These are phyloP conservation scores for Acipenser ruthenus DNA, from an alignment of 2,797 vertebrate genomes.

Conservation along the genomic window DNA sequence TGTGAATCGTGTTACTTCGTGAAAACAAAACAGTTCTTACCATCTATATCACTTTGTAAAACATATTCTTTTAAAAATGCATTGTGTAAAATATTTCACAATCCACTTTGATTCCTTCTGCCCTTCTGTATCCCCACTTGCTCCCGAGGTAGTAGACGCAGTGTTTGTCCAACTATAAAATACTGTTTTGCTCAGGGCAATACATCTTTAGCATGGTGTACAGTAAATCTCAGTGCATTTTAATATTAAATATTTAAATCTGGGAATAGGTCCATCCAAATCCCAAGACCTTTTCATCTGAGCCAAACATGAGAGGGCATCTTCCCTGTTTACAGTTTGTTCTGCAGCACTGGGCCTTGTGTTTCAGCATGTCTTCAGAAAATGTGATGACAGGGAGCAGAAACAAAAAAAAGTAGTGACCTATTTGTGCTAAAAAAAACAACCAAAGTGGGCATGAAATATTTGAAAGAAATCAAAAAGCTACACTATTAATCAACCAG, in stretches of 20 bases:
- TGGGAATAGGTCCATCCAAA: constrained; percentile 55
- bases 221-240: constrained; percentile 66
- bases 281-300: constrained; percentile 28
- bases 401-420: not conserved
- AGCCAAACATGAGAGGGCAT: constrained; percentile 11
- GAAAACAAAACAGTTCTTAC: not conserved
- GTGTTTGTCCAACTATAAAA: constrained; percentile 58
- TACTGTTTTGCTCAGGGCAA: constrained; percentile 72
- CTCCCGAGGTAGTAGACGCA: constrained; percentile 33
- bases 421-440: constrained; percentile 3
- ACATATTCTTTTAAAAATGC: not conserved
- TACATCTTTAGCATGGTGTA: constrained; percentile 65
- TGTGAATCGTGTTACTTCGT: not conserved
- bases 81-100: not conserved
- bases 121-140: constrained; percentile 34
- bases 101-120: constrained; percentile 28
- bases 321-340: constrained; percentile 20
- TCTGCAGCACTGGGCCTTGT: constrained; percentile 47
- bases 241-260: constrained; percentile 78
- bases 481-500: not conserved
- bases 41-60: too few species aligned
- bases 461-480: constrained; percentile 1
- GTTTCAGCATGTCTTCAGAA: constrained; percentile 44
- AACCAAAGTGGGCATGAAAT: not conserved
- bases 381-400: constrained; percentile 1